Base-by-base conservation (phyloP, 2,888 invertebrate species). In the Lasioglossum figueresi region DNA sequence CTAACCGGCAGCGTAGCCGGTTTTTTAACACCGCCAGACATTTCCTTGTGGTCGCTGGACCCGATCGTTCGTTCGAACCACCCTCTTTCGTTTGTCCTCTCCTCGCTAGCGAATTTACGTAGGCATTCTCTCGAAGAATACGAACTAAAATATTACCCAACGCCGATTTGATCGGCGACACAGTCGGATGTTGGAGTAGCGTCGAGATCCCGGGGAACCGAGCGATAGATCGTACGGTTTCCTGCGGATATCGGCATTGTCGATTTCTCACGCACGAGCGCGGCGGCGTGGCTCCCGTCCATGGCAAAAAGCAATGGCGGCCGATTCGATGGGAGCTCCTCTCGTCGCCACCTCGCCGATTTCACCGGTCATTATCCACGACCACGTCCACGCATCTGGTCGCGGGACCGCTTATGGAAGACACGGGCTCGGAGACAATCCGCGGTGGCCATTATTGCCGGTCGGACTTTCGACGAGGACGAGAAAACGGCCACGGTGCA, bases 1-100 rank as follows among this genome's bases (percentile, higher is more conserved):
- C 71, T 76, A 82, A 86, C 86, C 86, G 71, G 83, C 82, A 37
- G 91, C 91, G 91, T 94, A 93, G 92, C 93, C 93, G 93, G 93
- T 93, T 93, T 91, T 92, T 92, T 63, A 70, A 23, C 40, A 10
- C 37, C 1, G 31, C 16, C 34, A 68, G 77, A 79, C 70, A 63
- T 78, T 74, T 56, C 74, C 34, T 34, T 23, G 34, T 4, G 73
- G 16, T 52, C 27, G 63, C 63, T 63, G 31, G 63, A 76, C 45
- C 37, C 19, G 72, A 63, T 84, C 68, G 70, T 75, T 80, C 56
- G 2, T 59, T 56, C 68, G 14, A n/a, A 48, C 59, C 73, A 56
- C 76, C 68, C 75, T 37, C 56, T n/a, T 45, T 23, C 10, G 19
- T 23, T 48, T 5, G 27, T 56, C 14, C 5, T 10, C 19, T 14